Conservation (phyloP, 2,113 vertebrate species). For the Lampris incognitus region DNA sequence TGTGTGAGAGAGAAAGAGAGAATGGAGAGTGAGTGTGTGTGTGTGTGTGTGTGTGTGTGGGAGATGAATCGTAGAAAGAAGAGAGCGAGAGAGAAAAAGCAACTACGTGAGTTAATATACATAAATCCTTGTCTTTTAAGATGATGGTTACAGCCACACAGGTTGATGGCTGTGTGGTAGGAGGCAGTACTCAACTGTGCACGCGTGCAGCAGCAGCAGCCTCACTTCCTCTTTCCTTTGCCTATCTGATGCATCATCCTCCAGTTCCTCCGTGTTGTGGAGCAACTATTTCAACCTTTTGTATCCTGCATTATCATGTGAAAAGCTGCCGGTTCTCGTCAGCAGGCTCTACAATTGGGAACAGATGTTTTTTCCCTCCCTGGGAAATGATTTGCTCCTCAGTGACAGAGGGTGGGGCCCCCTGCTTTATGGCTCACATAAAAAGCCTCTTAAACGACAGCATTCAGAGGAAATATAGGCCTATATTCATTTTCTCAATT, state of each 20-base stretch:
- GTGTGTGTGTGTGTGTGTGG: neutral
- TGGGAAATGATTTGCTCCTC: conserved; percentile 76
- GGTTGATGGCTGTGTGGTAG: conserved; percentile 27
- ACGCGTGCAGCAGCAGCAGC: neutral
- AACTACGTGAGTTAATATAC: neutral
- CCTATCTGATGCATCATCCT: conserved; percentile 56
- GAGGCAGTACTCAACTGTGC: conserved; percentile 2
- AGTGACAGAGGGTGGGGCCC: conserved; percentile 70
- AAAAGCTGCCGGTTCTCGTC: conserved; percentile 67
- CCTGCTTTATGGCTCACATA: conserved; percentile 78
- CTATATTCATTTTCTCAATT: conserved; percentile 76
- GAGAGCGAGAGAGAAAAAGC: neutral
- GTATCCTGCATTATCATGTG: conserved; percentile 72
- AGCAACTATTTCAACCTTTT: conserved; percentile 67
- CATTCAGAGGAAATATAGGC: conserved; percentile 79
- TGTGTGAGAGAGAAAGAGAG: neutral
- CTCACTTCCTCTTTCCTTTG: conserved; percentile 42
- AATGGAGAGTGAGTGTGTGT: neutral
- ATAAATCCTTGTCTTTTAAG: conserved; percentile 30
- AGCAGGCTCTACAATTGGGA: conserved; percentile 70
- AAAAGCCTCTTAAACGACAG: conserved; percentile 77
- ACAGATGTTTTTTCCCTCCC: conserved; percentile 78
- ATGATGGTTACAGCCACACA: conserved; percentile 47
- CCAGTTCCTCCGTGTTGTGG: conserved; percentile 55
- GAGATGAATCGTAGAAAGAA: neutral